phyloP scores from a whole-genome alignment of 2,888 invertebrate genomes.

The Podabrus alpinus region DNA sequence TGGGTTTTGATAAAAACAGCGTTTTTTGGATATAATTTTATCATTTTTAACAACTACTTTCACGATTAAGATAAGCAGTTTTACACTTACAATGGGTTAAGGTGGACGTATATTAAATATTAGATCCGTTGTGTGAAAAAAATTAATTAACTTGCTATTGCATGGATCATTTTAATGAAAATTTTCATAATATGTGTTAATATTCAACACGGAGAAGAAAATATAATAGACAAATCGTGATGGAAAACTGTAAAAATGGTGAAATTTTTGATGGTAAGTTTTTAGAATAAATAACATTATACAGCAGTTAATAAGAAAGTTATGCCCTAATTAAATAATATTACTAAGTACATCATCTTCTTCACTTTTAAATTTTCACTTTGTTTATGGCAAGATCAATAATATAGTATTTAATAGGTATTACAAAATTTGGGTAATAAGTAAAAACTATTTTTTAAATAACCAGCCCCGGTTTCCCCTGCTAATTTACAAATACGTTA shows the following conservation, averaged over 20 bases:
- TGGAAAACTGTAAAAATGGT: neutral
- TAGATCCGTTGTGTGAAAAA: neutral
- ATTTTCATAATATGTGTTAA: neutral
- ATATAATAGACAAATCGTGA: neutral
- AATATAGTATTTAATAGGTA: too few species aligned
- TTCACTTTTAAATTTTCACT: neutral
- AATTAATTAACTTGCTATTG: neutral
- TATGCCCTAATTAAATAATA: neutral
- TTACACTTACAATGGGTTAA: neutral
- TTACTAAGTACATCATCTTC: neutral
- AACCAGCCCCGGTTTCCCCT: neutral
- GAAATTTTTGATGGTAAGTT: neutral
- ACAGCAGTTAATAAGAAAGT: neutral
- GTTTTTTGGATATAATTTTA: neutral
- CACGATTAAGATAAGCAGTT: slow-evolving; percentile 6
- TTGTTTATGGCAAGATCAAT: neutral
- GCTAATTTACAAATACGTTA: too few species aligned
- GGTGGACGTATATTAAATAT: neutral
- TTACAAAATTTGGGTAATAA: neutral
- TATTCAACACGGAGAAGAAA: neutral
- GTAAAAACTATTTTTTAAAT: neutral
- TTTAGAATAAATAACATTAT: neutral
- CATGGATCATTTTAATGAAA: neutral
- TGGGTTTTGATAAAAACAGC: neutral
- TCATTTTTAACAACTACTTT: neutral